Conservation (phyloP, 1,140 invertebrate genomes). For the Maconellicoccus hirsutus region DNA sequence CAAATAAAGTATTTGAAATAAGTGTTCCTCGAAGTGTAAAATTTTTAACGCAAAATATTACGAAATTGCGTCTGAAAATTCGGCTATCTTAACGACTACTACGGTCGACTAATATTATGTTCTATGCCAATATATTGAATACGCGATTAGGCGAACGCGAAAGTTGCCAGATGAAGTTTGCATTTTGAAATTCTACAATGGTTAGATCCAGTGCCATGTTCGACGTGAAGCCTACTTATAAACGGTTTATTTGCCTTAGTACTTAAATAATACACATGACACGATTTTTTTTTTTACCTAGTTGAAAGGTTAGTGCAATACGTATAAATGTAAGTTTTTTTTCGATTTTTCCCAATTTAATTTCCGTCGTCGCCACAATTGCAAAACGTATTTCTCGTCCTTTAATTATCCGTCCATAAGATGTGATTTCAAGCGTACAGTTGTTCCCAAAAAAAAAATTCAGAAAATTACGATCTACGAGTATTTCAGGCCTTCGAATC, state of each 20-base stretch:
- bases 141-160: background rate
- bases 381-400: background rate
- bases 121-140: too few relatives aligned
- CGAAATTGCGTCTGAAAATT: too few relatives aligned
- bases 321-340: background rate
- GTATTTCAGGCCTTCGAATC: background rate
- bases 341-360: background rate
- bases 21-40: too few relatives aligned
- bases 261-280: background rate
- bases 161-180: background rate
- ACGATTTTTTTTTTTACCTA: background rate
- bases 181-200: background rate
- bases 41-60: too few relatives aligned
- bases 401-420: background rate
- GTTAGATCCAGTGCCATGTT: background rate
- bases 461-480: too few relatives aligned
- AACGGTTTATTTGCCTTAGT: background rate
- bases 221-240: background rate
- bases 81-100: too few relatives aligned
- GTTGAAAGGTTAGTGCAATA: background rate
- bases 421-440: background rate
- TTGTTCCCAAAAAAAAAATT: background rate
- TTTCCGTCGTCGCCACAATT: background rate
- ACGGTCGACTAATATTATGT: too few relatives aligned
- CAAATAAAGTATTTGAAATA: too few relatives aligned